Evolutionary conservation across 1,140 invertebrate genomes (phyloP).

Genomic region (Mamestra configurata): DNA sequence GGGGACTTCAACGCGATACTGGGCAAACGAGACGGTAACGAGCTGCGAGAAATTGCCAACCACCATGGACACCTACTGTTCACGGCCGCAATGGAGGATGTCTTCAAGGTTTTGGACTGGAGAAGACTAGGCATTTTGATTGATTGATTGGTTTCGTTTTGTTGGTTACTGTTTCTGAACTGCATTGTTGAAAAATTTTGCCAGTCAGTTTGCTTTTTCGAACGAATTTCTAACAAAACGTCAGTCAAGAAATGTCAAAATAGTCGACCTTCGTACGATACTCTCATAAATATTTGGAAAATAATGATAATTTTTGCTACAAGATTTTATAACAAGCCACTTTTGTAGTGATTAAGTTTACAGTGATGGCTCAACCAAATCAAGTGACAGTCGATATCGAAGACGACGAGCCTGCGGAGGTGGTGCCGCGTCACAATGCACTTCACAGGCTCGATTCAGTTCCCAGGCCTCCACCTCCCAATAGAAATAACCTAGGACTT

Average conservation of each 20-base stretch:
- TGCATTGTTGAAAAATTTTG: background rate
- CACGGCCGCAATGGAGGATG: no score
- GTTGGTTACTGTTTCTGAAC: background rate
- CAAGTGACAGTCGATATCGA: conserved; percentile 83
- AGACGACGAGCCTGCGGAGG: conserved; percentile 71
- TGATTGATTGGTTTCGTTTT: no score
- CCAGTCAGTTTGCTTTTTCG: conserved; percentile 16
- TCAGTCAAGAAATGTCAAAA: conserved; percentile 49
- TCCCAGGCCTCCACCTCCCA: conserved; percentile 67
- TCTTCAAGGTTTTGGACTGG: no score
- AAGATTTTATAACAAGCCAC: conserved; percentile 35
- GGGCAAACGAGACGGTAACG: no score
- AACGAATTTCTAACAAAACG: conserved; percentile 25
- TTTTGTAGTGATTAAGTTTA: conserved; percentile 52
- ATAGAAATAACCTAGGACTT: conserved; percentile 77
- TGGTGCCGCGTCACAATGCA: conserved; percentile 68
- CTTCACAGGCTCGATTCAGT: conserved; percentile 76
- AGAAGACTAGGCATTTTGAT: no score
- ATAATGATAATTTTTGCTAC: conserved; percentile 65
- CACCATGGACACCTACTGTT: no score
- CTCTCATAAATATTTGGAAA: conserved; percentile 69
- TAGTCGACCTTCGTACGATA: conserved; percentile 66
- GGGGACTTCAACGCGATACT: no score
- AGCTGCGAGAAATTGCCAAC: no score
- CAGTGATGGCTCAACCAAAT: conserved; percentile 77